These are phyloP conservation scores for Cyaniris semiargus DNA, from an alignment of 2,888 invertebrate species.

Conservation along the genomic window DNA sequence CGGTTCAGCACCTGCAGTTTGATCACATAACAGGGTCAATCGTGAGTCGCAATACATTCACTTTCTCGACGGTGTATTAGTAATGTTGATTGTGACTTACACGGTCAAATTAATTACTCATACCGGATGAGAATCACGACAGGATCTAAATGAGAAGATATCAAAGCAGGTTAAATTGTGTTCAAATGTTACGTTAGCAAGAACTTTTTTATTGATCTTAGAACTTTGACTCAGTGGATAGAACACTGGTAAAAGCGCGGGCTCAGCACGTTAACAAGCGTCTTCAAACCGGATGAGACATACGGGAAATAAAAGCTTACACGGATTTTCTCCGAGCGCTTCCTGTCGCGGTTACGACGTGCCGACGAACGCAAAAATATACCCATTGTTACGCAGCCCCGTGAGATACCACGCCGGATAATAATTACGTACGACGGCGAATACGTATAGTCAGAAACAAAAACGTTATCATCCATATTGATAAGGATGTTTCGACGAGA, in stretches of 20 bases:
- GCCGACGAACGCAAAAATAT: conserved; percentile 54
- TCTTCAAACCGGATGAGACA: conserved; percentile 40
- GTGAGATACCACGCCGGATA: conserved; percentile 6
- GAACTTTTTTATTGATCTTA: not conserved
- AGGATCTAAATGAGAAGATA: not conserved
- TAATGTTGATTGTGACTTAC: conserved; percentile 24
- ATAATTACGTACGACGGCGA: not conserved
- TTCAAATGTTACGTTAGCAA: not conserved
- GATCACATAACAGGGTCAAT: conserved; percentile 33
- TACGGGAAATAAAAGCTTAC: conserved; percentile 45
- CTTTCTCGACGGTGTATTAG: conserved; percentile 46
- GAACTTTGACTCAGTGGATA: not conserved
- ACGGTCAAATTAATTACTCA: conserved; percentile 23
- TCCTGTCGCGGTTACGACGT: conserved; percentile 53
- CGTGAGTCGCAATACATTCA: conserved; percentile 56
- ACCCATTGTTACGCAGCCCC: conserved; percentile 43
- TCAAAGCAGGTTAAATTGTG: not conserved
- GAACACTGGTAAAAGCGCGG: not conserved
- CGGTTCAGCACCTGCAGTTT: conserved; percentile 5
- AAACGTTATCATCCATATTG: conserved; percentile 15
- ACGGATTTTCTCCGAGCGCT: conserved; percentile 55
- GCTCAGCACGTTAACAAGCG: conserved; percentile 9
- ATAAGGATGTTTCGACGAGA: conserved; percentile 47
- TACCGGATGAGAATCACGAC: not conserved
- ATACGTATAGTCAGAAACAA: not conserved